Base-by-base conservation (phyloP, 2,888 invertebrate species). In the Eumerus sabulonum region DNA sequence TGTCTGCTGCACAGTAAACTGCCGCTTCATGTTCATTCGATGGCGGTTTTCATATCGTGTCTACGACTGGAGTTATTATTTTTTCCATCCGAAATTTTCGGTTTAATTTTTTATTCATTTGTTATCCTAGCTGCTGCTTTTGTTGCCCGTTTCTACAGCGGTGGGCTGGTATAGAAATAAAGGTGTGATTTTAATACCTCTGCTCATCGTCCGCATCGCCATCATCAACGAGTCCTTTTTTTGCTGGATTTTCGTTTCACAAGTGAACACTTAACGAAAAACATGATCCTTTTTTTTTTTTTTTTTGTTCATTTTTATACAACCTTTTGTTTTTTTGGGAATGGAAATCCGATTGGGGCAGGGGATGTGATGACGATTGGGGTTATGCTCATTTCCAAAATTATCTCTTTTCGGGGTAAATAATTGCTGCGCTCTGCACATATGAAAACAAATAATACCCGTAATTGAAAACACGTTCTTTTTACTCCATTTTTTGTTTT, bases 1-100 rank as follows among this genome's bases (percentile, higher is more conserved):
- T 88, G 88, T 87, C 88, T 87, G 87, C 87, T 85, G 86, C 86
- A 86, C 85, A 84, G 84, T 84, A 82, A 84, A 77, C 54, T 66
- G 76, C 27, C 79, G 70, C 48, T 62, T 76, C 54, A 35, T 64
- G 35, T 73, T 82, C 73, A 63, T 50, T 63, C 60, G 53, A 40
- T 54, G 60, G 62, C 17, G 62, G 62, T 56, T 64, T 57, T 57
- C 40, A 57, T 64, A 51, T 57, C 53, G 51, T 42, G 5, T 56
- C 44, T 44, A 38, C 57, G 50, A 18, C 40, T 42, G 60, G 47
- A 47, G 60, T 54, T 70, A 47, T 56, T 60, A 47, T 53, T 57
- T 64, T 66, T 53, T 36, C 9, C n/a, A 42, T n/a, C 71, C 51
- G 27, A 71, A 71, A 71, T 18, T 47, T 60, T 51, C n/a, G 35